A percentile compares a stretch with the other conserved stretches of the same genome.
phyloP scores from a whole-genome alignment of 2,797 vertebrate genomes.

The Melopsittacus undulatus region DNA sequence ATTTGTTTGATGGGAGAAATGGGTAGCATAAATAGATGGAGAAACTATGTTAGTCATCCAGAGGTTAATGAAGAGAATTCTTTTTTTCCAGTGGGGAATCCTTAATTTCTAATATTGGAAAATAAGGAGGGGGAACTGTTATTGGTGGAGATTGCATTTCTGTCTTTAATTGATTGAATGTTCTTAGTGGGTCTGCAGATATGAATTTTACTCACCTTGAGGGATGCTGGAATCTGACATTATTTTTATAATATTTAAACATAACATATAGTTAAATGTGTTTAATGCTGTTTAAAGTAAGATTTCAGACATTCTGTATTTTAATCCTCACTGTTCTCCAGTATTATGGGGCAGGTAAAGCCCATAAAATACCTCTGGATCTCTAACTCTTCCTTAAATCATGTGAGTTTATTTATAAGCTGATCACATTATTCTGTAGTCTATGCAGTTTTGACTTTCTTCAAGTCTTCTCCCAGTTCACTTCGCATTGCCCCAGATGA shows the following conservation, averaged over 20 bases:
- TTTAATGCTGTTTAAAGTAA: neutral
- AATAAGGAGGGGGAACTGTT: neutral
- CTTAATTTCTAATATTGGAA: constrained; percentile 9
- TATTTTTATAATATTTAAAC: neutral
- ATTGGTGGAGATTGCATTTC: neutral
- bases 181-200: neutral
- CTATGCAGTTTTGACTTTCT: neutral
- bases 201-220: neutral
- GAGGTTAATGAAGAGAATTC: neutral
- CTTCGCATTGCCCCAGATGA: neutral
- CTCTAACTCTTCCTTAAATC: neutral
- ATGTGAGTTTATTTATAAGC: neutral
- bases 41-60: neutral
- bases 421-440: neutral
- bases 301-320: neutral
- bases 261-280: neutral
- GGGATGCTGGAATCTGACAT: neutral
- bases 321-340: neutral
- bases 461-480: neutral
- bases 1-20: neutral
- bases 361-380: neutral
- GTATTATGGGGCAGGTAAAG: neutral
- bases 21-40: neutral
- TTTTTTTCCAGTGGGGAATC: neutral
- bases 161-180: neutral